Percentiles rank a stretch among this genome's conserved stretches.
Evolutionary conservation across 2,888 invertebrate genomes (phyloP).

Genomic region (Drosophila ustulata): DNA sequence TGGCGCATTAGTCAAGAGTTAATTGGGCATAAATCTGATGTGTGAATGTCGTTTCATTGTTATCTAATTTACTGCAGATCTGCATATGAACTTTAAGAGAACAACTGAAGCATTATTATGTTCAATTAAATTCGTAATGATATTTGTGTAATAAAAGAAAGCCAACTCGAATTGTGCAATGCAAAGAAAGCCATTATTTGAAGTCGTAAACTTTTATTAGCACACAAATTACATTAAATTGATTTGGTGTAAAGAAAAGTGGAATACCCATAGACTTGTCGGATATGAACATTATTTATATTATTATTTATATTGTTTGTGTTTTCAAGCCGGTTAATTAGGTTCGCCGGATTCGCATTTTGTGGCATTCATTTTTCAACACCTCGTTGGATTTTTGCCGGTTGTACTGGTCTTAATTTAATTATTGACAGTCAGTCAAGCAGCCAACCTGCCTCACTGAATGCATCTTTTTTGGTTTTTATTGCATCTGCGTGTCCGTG

Average conservation of each 20-base stretch:
- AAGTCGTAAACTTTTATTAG: neutral
- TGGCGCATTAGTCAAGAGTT: constrained; percentile 47
- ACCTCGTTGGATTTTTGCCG: constrained; percentile 54
- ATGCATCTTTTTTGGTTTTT: constrained; percentile 46
- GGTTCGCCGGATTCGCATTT: constrained; percentile 2
- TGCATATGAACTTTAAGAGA: neutral
- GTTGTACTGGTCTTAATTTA: constrained; percentile 50
- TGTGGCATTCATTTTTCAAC: constrained; percentile 45
- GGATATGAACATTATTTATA: neutral
- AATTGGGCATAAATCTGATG: constrained; percentile 28
- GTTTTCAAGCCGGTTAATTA: constrained; percentile 53
- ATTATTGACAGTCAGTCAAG: constrained; percentile 61
- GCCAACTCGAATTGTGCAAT: neutral
- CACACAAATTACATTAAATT: neutral
- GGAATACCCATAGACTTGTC: neutral
- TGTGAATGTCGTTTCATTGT: neutral
- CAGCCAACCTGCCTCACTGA: constrained; percentile 18
- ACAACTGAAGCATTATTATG: neutral
- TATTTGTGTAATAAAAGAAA: neutral
- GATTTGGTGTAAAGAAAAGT: neutral
- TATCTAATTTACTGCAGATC: neutral
- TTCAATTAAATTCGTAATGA: neutral
- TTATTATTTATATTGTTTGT: neutral
- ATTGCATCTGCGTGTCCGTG: constrained; percentile 55
- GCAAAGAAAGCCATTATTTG: neutral